Conservation (phyloP, 1,140 invertebrate genomes). For the Goniozus legneri region DNA sequence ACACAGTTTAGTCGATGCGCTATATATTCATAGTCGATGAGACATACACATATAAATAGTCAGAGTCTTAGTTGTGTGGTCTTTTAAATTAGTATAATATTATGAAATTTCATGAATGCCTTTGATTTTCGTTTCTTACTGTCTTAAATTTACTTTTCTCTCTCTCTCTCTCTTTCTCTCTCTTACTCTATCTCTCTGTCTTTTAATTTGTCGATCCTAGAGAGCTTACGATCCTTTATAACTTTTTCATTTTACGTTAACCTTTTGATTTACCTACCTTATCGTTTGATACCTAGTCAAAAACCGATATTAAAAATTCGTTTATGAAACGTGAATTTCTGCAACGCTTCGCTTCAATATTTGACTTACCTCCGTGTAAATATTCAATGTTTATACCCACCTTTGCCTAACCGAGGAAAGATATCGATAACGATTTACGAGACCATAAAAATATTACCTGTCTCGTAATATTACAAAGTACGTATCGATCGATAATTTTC, state of each 20-base stretch:
- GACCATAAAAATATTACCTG: neutral
- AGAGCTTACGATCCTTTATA: slow-evolving; percentile 30
- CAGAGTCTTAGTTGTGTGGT: slow-evolving; percentile 54
- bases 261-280: slow-evolving; percentile 30
- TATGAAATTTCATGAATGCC: slow-evolving; percentile 63
- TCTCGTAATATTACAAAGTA: too few relatives aligned
- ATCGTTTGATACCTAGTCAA: slow-evolving; percentile 42
- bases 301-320: slow-evolving; percentile 25
- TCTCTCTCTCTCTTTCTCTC: slow-evolving; percentile 22
- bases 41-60: slow-evolving; percentile 50
- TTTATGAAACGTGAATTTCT: slow-evolving; percentile 41
- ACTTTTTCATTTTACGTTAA: slow-evolving; percentile 18
- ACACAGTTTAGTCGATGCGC: slow-evolving; percentile 34
- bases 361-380: slow-evolving; percentile 39
- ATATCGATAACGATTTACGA: slow-evolving; percentile 15
- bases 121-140: slow-evolving; percentile 35
- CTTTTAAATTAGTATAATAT: slow-evolving; percentile 55
- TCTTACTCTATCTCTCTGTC: slow-evolving; percentile 2
- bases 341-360: slow-evolving; percentile 40
- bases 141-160: slow-evolving; percentile 20
- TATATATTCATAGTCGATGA: slow-evolving; percentile 50
- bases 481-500: slow-evolving; percentile 26
- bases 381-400: slow-evolving; percentile 32
- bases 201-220: slow-evolving; percentile 30
- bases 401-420: slow-evolving; percentile 26